Conservation (phyloP, 2,888 invertebrate species). For the Rosalia funebris region DNA sequence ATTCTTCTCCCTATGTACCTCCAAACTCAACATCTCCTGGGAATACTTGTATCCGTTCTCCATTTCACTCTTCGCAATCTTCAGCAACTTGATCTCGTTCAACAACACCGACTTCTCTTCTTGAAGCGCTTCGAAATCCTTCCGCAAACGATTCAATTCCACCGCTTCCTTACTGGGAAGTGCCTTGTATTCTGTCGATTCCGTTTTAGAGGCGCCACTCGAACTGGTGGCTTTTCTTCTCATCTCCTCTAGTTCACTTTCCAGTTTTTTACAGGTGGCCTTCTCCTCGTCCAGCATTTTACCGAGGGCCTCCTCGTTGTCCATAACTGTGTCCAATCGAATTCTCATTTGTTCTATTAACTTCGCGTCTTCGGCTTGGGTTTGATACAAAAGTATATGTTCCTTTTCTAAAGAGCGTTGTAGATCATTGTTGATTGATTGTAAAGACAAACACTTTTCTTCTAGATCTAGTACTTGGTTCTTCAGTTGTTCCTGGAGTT, state of each 20-base stretch:
- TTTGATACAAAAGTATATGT: slow-evolving; percentile 67
- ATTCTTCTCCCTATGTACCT: slow-evolving; percentile 45
- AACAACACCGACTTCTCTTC: slow-evolving; percentile 48
- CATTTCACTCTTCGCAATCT: slow-evolving; percentile 46
- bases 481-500: slow-evolving; percentile 35
- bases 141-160: slow-evolving; percentile 47
- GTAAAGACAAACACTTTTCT: slow-evolving; percentile 54
- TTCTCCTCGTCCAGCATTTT: slow-evolving; percentile 69
- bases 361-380: slow-evolving; percentile 73
- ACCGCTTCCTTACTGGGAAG: slow-evolving; percentile 50
- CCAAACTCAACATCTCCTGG: slow-evolving; percentile 52
- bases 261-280: slow-evolving; percentile 59
- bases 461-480: slow-evolving; percentile 45
- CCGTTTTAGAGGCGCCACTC: slow-evolving; percentile 42
- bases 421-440: slow-evolving; percentile 31
- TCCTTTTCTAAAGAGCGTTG: slow-evolving; percentile 70
- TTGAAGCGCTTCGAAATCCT: slow-evolving; percentile 44
- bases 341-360: slow-evolving; percentile 74
- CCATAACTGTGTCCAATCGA: slow-evolving; percentile 72
- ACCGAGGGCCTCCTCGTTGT: slow-evolving; percentile 73
- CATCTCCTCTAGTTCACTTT: slow-evolving; percentile 53
- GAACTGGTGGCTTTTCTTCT: slow-evolving; percentile 39
- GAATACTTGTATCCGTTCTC: slow-evolving; percentile 53
- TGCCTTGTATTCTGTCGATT: slow-evolving; percentile 58
- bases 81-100: slow-evolving; percentile 47